Conservation (phyloP, 1,140 invertebrate species). For the Gryon sp. region DNA sequence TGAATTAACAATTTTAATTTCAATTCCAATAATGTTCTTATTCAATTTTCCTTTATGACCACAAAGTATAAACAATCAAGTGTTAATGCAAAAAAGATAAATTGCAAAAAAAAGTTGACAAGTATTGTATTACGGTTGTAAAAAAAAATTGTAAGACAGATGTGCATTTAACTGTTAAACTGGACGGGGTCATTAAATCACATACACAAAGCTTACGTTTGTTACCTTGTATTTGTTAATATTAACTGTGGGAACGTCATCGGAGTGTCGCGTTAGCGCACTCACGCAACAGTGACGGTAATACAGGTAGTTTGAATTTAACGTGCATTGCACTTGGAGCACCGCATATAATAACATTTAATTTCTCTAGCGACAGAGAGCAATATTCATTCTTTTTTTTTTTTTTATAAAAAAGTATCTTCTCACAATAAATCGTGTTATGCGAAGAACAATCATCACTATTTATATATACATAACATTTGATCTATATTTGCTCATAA, state of each 20-base stretch:
- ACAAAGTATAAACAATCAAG: not conserved
- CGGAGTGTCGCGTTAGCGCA: slow-evolving; percentile 63
- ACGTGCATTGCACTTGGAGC: slow-evolving; percentile 76
- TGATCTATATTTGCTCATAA: slow-evolving; percentile 23
- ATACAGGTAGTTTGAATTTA: slow-evolving; percentile 76
- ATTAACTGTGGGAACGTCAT: slow-evolving; percentile 69
- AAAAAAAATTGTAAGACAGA: slow-evolving; percentile 22
- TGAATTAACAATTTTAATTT: too few relatives aligned
- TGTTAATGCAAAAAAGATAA: not conserved
- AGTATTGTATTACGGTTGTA: slow-evolving; percentile 26
- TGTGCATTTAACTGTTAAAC: slow-evolving; percentile 34
- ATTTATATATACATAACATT: slow-evolving; percentile 56
- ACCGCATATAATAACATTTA: slow-evolving; percentile 73
- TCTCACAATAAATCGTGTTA: slow-evolving; percentile 64
- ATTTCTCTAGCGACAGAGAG: slow-evolving; percentile 73
- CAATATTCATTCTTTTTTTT: slow-evolving; percentile 72
- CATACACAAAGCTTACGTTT: slow-evolving; percentile 64
- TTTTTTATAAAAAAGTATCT: slow-evolving; percentile 76
- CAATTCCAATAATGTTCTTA: too few relatives aligned
- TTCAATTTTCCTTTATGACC: too few relatives aligned
- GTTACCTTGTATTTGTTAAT: slow-evolving; percentile 74
- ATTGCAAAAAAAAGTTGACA: slow-evolving; percentile 7
- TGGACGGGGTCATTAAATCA: slow-evolving; percentile 55
- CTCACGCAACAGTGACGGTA: slow-evolving; percentile 71
- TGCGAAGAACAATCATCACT: slow-evolving; percentile 44